These are phyloP conservation scores for Muscina levida DNA, from an alignment of 2,888 invertebrate genomes.

Conservation along the genomic window DNA sequence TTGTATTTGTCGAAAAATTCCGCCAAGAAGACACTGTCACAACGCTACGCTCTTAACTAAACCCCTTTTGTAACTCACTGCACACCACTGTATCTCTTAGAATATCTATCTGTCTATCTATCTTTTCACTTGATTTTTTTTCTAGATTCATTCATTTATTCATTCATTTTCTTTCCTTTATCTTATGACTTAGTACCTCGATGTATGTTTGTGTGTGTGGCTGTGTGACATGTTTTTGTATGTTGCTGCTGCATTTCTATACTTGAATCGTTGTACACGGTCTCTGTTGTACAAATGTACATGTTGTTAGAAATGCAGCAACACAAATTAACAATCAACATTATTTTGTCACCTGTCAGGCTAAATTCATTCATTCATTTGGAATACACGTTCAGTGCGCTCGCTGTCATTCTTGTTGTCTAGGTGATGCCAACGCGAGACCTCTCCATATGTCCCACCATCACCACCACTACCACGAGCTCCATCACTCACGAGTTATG, in stretches of 20 bases:
- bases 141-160: constrained; percentile 5
- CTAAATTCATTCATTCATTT: constrained; percentile 61
- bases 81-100: too few relatives aligned
- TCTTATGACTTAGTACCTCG: too few relatives aligned
- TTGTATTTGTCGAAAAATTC: too few relatives aligned
- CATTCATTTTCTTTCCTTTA: neutral
- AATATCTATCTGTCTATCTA: neutral
- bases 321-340: constrained; percentile 63
- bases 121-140: neutral
- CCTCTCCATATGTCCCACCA: neutral
- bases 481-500: constrained; percentile 1
- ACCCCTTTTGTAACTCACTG: too few relatives aligned
- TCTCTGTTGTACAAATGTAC: constrained; percentile 1
- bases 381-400: constrained; percentile 34
- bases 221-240: constrained; percentile 2
- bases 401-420: too few relatives aligned
- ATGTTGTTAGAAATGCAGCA: constrained; percentile 30
- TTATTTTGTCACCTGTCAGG: constrained; percentile 67
- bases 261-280: too few relatives aligned
- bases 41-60: too few relatives aligned
- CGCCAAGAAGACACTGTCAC: too few relatives aligned
- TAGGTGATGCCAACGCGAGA: neutral
- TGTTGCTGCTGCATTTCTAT: neutral
- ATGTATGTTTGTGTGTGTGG: neutral
- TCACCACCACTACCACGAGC: neutral